Percentiles rank a stretch among this genome's conserved stretches.
Evolutionary conservation across 2,888 invertebrate species (phyloP).

Genomic region (Atethmia centrago): DNA sequence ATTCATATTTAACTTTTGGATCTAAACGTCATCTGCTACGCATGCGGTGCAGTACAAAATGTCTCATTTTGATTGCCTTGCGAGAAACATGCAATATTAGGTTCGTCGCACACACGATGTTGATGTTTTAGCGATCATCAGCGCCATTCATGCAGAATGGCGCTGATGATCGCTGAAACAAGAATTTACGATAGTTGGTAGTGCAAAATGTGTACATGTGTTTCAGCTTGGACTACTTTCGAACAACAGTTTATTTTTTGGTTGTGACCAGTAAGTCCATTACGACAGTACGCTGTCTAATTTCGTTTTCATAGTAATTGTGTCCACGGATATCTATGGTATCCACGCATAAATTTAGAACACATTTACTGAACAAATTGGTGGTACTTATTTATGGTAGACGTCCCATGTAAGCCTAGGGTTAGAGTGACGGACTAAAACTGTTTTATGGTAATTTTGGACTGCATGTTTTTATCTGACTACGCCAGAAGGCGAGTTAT

Average conservation of each 20-base stretch:
- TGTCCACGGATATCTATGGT: no score
- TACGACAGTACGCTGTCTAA: conserved; percentile 49
- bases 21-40: background rate
- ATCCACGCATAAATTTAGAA: conserved; percentile 62
- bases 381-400: conserved; percentile 53
- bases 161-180: background rate
- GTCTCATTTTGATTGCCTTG: conserved; percentile 29
- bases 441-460: background rate
- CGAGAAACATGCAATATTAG: conserved; percentile 51
- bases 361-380: conserved; percentile 57
- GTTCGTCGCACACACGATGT: no score
- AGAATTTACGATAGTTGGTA: background rate
- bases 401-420: conserved; percentile 4
- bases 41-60: background rate
- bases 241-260: background rate
- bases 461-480: background rate
- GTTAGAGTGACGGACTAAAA: conserved; percentile 8
- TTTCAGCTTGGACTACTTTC: no score
- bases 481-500: background rate
- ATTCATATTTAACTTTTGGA: background rate
- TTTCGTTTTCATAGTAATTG: conserved; percentile 64
- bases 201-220: background rate
- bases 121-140: no score
- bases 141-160: background rate
- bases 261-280: background rate